Conservation (phyloP, 2,113 vertebrate genomes). For the Barbus barbus region DNA sequence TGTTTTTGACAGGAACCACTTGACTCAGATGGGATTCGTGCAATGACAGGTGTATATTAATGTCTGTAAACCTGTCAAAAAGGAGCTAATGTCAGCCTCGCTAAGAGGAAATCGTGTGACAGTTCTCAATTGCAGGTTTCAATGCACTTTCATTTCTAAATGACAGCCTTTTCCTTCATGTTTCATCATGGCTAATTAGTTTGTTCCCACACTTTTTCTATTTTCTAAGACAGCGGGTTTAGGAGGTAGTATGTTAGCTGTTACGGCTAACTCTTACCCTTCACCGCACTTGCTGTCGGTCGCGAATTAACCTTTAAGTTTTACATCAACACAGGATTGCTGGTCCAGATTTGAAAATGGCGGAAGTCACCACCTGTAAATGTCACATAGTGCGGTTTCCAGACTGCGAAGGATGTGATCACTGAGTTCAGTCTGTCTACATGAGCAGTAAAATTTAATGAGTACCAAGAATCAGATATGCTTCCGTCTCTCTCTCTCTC, state of each 20-base stretch:
- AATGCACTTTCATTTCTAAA: background rate
- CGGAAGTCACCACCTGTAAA: slow-evolving; percentile 45
- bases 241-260: background rate
- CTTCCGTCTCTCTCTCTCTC: slow-evolving; percentile 17
- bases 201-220: background rate
- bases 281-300: background rate
- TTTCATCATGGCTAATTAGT: slow-evolving; percentile 17
- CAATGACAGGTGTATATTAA: slow-evolving; percentile 1
- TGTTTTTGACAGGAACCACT: slow-evolving; percentile 3
- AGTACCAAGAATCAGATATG: slow-evolving; percentile 30
- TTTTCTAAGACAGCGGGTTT: background rate
- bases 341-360: slow-evolving; percentile 34
- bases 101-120: background rate
- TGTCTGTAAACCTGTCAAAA: slow-evolving; percentile 12
- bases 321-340: slow-evolving; percentile 32
- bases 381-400: slow-evolving; percentile 30
- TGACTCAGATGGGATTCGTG: background rate
- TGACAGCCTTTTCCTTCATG: background rate
- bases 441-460: slow-evolving; percentile 32
- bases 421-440: slow-evolving; percentile 19
- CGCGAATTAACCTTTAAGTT: slow-evolving; percentile 16
- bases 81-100: background rate
- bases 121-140: background rate
- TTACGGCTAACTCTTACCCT: background rate
- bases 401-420: slow-evolving; percentile 25